Percentiles rank a stretch among this genome's conserved stretches.
phyloP scores from a whole-genome alignment of 1,140 invertebrate genomes.

The Euura lappo region DNA sequence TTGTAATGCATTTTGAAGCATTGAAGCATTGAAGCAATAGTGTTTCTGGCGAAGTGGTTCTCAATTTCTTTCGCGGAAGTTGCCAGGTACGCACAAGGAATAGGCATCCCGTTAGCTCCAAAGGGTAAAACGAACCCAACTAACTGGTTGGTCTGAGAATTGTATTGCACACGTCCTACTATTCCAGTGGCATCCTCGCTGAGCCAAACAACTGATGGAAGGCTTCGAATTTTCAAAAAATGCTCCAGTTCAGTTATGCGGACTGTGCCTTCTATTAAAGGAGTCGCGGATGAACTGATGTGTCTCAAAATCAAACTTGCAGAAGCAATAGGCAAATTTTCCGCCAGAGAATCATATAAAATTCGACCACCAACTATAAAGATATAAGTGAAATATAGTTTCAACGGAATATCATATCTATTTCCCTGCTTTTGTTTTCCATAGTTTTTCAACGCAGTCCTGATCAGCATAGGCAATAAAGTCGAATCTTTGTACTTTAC shows the following conservation, averaged over 20 bases:
- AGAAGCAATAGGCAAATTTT: background rate
- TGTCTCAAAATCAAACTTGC: background rate
- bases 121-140: constrained; percentile 13
- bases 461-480: background rate
- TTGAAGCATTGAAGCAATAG: no score
- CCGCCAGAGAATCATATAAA: background rate
- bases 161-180: constrained; percentile 11
- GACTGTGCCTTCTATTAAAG: background rate
- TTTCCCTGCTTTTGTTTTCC: background rate
- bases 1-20: constrained; percentile 17
- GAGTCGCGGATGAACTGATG: background rate
- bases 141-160: constrained; percentile 14
- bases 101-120: constrained; percentile 8
- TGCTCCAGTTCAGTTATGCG: background rate
- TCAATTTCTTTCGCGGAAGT: constrained; percentile 26
- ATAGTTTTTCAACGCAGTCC: background rate
- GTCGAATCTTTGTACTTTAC: constrained; percentile 3
- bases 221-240: background rate
- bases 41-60: constrained; percentile 22
- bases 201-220: constrained; percentile 13
- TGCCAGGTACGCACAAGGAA: constrained; percentile 3
- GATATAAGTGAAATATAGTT: background rate
- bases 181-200: constrained; percentile 14
- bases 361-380: background rate
- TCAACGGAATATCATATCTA: background rate